A percentile compares a stretch with the other conserved stretches of the same genome.
Evolutionary conservation across 1,140 invertebrate genomes (phyloP).

Genomic region (Zaprionus kolodkinae): DNA sequence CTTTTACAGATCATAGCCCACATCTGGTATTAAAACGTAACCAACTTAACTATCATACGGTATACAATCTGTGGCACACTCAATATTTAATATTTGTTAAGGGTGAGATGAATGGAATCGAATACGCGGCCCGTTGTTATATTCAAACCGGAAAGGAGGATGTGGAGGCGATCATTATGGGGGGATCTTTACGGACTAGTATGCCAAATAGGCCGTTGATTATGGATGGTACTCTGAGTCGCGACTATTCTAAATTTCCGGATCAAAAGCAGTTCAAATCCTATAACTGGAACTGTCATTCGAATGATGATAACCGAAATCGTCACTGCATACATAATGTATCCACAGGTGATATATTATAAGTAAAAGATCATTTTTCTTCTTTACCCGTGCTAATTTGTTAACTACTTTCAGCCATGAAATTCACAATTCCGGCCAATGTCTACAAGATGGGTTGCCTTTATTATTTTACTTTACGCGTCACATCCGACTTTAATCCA

Average conservation of each 20-base stretch:
- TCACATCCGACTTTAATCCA: constrained; percentile 38
- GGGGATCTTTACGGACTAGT: not conserved
- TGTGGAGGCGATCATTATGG: constrained; percentile 48
- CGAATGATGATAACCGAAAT: constrained; percentile 20
- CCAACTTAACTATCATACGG: not conserved
- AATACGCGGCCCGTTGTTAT: constrained; percentile 48
- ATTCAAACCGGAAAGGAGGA: not conserved
- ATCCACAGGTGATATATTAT: not conserved
- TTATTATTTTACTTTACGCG: constrained; percentile 34
- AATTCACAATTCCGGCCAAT: constrained; percentile 30
- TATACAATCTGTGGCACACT: constrained; percentile 23
- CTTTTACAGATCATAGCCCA: not conserved
- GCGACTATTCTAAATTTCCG: constrained; percentile 40
- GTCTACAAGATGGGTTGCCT: not conserved
- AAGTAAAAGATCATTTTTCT: not conserved
- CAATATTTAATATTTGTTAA: constrained; percentile 18
- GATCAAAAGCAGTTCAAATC: constrained; percentile 24
- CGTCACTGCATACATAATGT: constrained; percentile 1
- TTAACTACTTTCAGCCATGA: constrained; percentile 19
- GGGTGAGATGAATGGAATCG: not conserved
- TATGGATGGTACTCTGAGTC: constrained; percentile 49
- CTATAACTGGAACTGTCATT: constrained; percentile 44
- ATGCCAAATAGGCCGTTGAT: not conserved
- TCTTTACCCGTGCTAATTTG: not conserved
- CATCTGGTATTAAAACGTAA: constrained; percentile 8